Conservation (phyloP, 1,140 invertebrate species). For the Vollenhovia emeryi region DNA sequence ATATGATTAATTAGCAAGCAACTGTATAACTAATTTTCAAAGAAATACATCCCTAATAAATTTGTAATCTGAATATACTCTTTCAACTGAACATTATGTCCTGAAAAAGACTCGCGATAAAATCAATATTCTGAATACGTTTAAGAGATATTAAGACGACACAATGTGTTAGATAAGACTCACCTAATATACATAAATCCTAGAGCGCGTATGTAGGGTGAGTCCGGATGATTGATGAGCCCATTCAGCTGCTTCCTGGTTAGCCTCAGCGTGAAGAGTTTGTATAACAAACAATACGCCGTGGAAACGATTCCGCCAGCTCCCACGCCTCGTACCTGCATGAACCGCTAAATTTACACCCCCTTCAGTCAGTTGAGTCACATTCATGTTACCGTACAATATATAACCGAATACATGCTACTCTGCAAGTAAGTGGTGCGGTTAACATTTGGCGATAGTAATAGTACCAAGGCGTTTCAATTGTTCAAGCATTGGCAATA, state of each 20-base stretch:
- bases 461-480: not conserved
- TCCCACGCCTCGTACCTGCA: constrained; percentile 97
- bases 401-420: constrained; percentile 76
- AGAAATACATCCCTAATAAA: not conserved
- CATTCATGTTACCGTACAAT: constrained; percentile 73
- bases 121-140: not conserved
- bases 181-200: constrained; percentile 98
- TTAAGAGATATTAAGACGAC: not conserved
- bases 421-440: constrained; percentile 72
- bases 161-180: constrained; percentile 59
- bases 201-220: constrained; percentile 98
- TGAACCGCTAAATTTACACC: constrained; percentile 81
- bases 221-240: constrained; percentile 97
- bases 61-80: not conserved
- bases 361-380: constrained; percentile 75
- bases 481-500: not conserved
- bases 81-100: not conserved
- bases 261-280: constrained; percentile 97
- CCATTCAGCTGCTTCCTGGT: constrained; percentile 99
- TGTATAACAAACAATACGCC: constrained; percentile 99
- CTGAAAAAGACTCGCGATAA: not conserved
- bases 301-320: constrained; percentile 99
- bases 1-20: not conserved
- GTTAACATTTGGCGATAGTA: constrained; percentile 11
- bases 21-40: not conserved